phyloP scores from a whole-genome alignment of 2,888 invertebrate species.

The Archips crataeganus region DNA sequence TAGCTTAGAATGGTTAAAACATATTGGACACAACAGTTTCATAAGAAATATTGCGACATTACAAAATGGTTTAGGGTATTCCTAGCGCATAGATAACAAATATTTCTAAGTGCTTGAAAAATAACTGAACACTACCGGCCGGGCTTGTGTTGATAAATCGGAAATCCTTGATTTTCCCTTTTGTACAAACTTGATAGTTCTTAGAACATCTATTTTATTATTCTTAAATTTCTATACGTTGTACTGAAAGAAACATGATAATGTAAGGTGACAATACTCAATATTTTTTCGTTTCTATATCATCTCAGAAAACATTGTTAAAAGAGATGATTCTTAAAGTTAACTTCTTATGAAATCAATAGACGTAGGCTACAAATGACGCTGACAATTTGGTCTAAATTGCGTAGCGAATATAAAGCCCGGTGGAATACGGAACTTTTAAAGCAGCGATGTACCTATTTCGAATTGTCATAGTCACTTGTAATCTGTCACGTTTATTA shows the following conservation, averaged over 20 bases:
- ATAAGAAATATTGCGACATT: constrained; percentile 2
- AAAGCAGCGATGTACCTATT: no score
- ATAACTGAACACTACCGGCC: constrained; percentile 29
- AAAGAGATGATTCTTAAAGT: no score
- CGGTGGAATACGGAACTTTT: no score
- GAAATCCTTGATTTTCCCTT: not conserved
- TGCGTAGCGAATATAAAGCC: no score
- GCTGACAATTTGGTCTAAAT: no score
- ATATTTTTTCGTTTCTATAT: no score
- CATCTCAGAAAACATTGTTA: no score
- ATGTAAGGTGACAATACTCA: no score
- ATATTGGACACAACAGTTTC: not conserved
- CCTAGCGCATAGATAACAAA: constrained; percentile 37
- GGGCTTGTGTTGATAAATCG: constrained; percentile 27
- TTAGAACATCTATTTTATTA: not conserved
- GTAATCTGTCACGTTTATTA: no score
- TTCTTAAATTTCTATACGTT: not conserved
- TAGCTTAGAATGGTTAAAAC: not conserved
- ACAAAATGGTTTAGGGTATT: constrained; percentile 8
- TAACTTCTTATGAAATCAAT: no score
- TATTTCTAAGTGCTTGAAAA: constrained; percentile 40
- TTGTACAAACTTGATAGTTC: not conserved
- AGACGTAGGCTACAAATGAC: no score
- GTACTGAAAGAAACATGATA: not conserved
- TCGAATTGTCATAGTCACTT: no score